phyloP scores from a whole-genome alignment of 2,888 invertebrate species.

The Torymus auratus region DNA sequence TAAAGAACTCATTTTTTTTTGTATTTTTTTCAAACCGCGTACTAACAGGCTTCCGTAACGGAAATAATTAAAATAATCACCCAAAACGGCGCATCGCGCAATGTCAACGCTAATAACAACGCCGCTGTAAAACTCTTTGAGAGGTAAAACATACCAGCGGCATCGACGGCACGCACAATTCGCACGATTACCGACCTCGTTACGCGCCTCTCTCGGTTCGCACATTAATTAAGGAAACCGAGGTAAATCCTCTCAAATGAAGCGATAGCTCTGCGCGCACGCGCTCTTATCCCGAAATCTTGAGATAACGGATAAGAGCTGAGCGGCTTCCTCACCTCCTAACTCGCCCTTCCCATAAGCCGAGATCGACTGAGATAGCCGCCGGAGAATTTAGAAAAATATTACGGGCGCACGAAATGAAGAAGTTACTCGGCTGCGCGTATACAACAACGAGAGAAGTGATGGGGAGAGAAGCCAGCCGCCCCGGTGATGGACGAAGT shows the following conservation, averaged over 20 bases:
- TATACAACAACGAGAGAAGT: constrained; percentile 21
- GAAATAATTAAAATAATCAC: constrained; percentile 42
- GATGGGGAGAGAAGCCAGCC: constrained; percentile 11
- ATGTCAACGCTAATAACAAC: neutral
- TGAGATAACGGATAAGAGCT: no score
- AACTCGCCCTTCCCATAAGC: no score
- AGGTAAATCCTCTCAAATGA: constrained; percentile 29
- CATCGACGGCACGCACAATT: neutral
- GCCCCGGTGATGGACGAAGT: constrained; percentile 50
- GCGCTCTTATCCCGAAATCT: no score
- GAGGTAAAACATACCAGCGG: constrained; percentile 1
- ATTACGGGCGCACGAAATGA: constrained; percentile 48
- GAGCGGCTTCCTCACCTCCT: no score
- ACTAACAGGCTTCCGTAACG: neutral
- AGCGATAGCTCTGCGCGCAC: neutral
- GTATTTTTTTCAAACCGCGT: neutral
- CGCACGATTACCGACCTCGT: constrained; percentile 18
- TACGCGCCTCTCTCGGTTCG: neutral
- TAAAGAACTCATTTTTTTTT: neutral
- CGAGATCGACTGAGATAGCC: neutral
- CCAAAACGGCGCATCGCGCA: neutral
- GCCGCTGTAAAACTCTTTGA: neutral
- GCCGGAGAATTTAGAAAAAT: constrained; percentile 42
- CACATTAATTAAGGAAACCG: constrained; percentile 40
- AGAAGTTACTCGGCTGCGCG: constrained; percentile 45